These are phyloP conservation scores for Lophura nycthemera DNA, from an alignment of 2,113 vertebrate species.

Conservation along the genomic window DNA sequence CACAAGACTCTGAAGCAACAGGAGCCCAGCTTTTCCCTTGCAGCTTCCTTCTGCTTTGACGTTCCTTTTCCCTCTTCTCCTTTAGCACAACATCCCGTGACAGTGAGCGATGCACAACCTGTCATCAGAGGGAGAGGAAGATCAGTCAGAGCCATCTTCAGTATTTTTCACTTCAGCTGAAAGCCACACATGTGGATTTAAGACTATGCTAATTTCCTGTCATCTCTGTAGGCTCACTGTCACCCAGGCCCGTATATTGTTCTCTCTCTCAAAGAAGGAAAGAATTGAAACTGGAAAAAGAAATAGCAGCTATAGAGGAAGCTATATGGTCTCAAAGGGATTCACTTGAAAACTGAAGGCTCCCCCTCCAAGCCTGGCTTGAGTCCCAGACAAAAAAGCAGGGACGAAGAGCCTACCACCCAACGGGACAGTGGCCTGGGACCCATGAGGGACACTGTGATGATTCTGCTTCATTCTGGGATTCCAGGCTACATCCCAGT, in stretches of 20 bases:
- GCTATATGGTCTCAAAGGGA: neutral
- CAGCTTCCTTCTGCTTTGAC: neutral
- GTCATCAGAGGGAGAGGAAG: neutral
- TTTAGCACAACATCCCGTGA: neutral
- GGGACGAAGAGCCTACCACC: neutral
- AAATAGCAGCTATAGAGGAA: neutral
- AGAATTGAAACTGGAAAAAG: neutral
- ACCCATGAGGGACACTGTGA: neutral
- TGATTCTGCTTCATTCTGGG: neutral
- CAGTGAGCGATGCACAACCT: neutral
- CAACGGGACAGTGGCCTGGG: neutral
- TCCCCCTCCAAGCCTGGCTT: neutral
- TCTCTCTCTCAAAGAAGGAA: conserved; percentile 1
- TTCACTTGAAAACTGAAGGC: neutral
- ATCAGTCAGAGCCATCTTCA: neutral
- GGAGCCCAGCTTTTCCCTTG: neutral
- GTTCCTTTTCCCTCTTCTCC: neutral
- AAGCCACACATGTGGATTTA: conserved; percentile 41
- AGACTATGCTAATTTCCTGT: neutral
- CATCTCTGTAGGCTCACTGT: neutral
- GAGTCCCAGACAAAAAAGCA: neutral
- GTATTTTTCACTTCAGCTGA: rapidly evolving
- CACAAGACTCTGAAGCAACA: neutral
- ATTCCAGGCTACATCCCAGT: neutral
- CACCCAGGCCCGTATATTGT: neutral